Conservation (phyloP, 2,888 invertebrate genomes). For the Callyntrura sp. region DNA sequence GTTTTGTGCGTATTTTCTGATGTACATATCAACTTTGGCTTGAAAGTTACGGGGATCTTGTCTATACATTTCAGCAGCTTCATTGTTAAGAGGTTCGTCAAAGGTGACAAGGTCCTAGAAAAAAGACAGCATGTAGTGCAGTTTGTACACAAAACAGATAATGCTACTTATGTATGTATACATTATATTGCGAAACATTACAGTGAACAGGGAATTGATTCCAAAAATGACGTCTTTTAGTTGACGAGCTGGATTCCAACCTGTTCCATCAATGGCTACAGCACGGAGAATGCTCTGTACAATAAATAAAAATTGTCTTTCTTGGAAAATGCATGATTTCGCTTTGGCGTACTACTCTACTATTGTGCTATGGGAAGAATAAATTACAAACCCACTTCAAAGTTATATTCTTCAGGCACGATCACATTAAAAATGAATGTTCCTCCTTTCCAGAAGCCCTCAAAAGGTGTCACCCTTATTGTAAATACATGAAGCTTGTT, state of each 20-base stretch:
- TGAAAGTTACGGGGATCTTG: not conserved
- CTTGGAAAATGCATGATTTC: too few relatives aligned
- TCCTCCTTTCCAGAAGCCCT: conserved; percentile 46
- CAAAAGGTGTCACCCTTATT: conserved; percentile 5
- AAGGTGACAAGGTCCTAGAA: conserved; percentile 59
- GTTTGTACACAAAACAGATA: too few relatives aligned
- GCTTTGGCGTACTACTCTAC: too few relatives aligned
- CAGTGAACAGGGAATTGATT: conserved; percentile 58
- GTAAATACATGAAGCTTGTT: conserved; percentile 41
- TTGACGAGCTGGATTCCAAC: conserved; percentile 55
- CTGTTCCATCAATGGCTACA: conserved; percentile 89
- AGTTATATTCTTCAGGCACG: conserved; percentile 57
- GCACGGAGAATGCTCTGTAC: conserved; percentile 94
- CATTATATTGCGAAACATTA: too few relatives aligned
- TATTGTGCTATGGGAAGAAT: too few relatives aligned
- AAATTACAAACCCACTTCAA: conserved; percentile 35
- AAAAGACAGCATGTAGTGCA: not conserved
- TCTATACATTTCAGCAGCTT: conserved; percentile 47
- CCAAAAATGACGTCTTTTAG: conserved; percentile 57
- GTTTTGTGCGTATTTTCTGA: conserved; percentile 22
- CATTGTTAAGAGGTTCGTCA: conserved; percentile 44
- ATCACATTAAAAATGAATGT: conserved; percentile 22
- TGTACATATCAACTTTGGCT: conserved; percentile 7
- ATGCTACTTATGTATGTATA: too few relatives aligned
- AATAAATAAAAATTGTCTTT: too few relatives aligned